A percentile compares a stretch with the other conserved stretches of the same genome.
phyloP scores from a whole-genome alignment of 2,797 vertebrate species.

The Petrocephalus schoutedeni region DNA sequence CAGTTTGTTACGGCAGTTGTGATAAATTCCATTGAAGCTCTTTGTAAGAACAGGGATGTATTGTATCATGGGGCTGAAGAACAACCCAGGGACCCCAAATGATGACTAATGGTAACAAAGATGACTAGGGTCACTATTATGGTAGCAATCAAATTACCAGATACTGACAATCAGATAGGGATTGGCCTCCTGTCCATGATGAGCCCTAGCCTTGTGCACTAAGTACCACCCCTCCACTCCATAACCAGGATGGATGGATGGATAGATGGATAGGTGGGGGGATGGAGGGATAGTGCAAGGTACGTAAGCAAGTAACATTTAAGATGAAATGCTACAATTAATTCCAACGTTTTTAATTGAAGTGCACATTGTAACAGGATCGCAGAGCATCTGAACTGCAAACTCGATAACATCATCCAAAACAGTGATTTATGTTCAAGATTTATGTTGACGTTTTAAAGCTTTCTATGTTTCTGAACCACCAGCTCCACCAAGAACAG shows the following conservation, averaged over 20 bases:
- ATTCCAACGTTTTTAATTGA: neutral
- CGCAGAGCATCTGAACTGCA: neutral
- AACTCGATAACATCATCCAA: neutral
- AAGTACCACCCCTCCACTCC: neutral
- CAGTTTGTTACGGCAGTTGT: neutral
- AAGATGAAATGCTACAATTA: neutral
- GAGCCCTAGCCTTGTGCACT: too few species aligned
- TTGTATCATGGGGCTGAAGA: neutral
- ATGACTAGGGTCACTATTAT: neutral
- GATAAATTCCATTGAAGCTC: neutral
- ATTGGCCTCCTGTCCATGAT: too few species aligned
- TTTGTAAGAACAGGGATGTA: neutral
- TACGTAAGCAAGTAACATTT: neutral
- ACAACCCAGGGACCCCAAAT: neutral
- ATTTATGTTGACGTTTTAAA: neutral
- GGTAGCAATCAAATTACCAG: neutral
- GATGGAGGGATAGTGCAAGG: neutral
- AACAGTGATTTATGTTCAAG: neutral
- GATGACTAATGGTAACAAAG: neutral
- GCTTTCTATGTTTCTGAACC: neutral
- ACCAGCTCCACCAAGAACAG: neutral
- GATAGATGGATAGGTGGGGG: neutral
- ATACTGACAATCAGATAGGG: too few species aligned
- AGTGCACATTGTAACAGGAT: neutral
- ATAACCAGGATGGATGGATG: neutral